Percentiles rank a stretch among this genome's conserved stretches.
These are phyloP conservation scores for Lithodes maja DNA, from an alignment of 2,888 invertebrate species.

Conservation along the genomic window DNA sequence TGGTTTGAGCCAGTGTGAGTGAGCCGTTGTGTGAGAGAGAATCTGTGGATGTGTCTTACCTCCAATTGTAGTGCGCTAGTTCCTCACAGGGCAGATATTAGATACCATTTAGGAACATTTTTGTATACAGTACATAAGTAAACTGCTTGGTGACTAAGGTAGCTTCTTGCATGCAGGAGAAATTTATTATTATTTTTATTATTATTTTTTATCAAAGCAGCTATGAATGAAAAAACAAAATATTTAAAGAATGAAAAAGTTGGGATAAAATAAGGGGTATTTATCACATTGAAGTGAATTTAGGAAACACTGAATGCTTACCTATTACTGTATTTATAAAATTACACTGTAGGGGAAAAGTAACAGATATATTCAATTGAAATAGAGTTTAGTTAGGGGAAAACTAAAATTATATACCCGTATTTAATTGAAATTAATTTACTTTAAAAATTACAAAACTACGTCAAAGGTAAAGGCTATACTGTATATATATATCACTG, in stretches of 20 bases:
- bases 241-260: neutral
- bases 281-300: too few relatives aligned
- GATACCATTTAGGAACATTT: constrained; percentile 29
- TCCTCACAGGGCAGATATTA: constrained; percentile 13
- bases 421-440: too few relatives aligned
- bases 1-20: constrained; percentile 35
- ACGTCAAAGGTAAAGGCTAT: too few relatives aligned
- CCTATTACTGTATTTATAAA: too few relatives aligned
- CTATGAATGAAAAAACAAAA: neutral
- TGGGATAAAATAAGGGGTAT: neutral
- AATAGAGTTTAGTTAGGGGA: too few relatives aligned
- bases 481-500: too few relatives aligned
- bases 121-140: constrained; percentile 37
- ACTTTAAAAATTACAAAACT: too few relatives aligned
- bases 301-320: too few relatives aligned
- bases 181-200: neutral
- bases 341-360: too few relatives aligned
- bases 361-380: too few relatives aligned
- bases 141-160: constrained; percentile 27
- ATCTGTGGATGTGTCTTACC: constrained; percentile 24
- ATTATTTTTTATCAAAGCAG: constrained; percentile 30
- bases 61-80: constrained; percentile 12
- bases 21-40: constrained; percentile 13
- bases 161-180: constrained; percentile 51
- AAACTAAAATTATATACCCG: too few relatives aligned